Base-by-base conservation (phyloP, 2,888 invertebrate species). In the Leuctra nigra region DNA sequence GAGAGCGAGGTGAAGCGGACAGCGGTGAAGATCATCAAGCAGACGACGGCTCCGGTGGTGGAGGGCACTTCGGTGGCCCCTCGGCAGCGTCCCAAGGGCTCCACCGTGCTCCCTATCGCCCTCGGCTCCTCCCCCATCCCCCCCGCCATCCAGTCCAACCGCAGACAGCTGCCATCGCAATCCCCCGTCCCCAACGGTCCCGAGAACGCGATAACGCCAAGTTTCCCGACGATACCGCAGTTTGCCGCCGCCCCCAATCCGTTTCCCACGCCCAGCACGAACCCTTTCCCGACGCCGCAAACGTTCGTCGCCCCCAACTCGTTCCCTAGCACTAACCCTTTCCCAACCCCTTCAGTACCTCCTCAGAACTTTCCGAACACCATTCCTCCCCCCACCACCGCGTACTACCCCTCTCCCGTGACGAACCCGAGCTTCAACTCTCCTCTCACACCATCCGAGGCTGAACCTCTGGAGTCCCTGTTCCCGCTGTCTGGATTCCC, bases 11-110 rank as follows among this genome's bases (percentile, higher is more conserved):
- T 78, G 36, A 67, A 72, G 36, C 73, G 79, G 14, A 73, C 77
- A 50, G 70, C 75, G 14, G 71, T 76, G 56, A 75, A 75, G 65
- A 68, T 73, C n/a, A 65, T 67, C 47, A 66, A 68, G 55, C 72
- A 75, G 63, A 71, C 76, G 24, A 70, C 75, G 13, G 68, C 76
- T 2, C 63, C 66, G 39, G 62, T 66, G 59, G 65, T 68, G 7
- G 84, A 86, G 68, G 85, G 86, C 55, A 91, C 91, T 1, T 87
- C 87, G 62, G 89, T 91, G 22, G 86, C 86, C 53, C 91, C 91
- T 2, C 75, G 91, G 53, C 89, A 90, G 69, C 75, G 91, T 63
- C 91, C 91, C 9, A 90, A 90, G 69, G 86, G 83, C 25, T 69
- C 46, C 61, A 62, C 56, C 64, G 63, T 59, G 48, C 60, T 57